Base-by-base conservation (phyloP, 2,797 vertebrate species). In the Peromyscus attwateri region DNA sequence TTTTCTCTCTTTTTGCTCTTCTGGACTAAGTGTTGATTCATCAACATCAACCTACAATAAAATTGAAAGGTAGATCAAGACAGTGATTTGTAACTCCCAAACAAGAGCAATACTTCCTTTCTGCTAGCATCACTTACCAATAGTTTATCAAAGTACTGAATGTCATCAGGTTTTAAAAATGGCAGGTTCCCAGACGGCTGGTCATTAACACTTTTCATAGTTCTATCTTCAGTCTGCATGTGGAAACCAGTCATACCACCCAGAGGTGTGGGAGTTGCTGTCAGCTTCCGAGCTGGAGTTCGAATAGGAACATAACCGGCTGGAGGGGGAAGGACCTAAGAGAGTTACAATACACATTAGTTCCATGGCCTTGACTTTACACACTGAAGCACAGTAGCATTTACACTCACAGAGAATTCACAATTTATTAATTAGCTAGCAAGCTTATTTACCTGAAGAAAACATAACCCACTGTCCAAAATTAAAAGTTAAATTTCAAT, bases 241-340 rank as follows among this genome's bases (percentile, higher is more conserved):
- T 99, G 99, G 99, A 99, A 99, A 25, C 99, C 99, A 0, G 99
- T 99, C 99, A 99, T 99, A 14, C 99, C 99, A 1, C 99, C 99
- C 60, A 99, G 98, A 1, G 99, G 99, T 0, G 99, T 99, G 31
- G 99, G 99, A 0, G 99, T 99, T 34, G 99, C 99, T 0, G 99
- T 99, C 90, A 99, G 99, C 90, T 99, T 99, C 23, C 99, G 99
- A 73, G 99, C 99, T 3, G 99, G 99, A 40, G 99, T 99, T 34
- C 99, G 99, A 98, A 99, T 99, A 13, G 99, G 99, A 43, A 99
- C 99, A 0, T 99, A 99, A 14, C 99, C 99, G 57, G 99, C 99
- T 73, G 99, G 99, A 70, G 99, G 99, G 0, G 99, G 99, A 68
- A 99, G 98, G 66, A 99, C 99, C 99, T 99, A 95, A 2, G 40